Evolutionary conservation across 2,888 invertebrate species (phyloP), one percentile per base, ranked within the genome.

Genomic region (Scotopteryx bipunctaria): DNA sequence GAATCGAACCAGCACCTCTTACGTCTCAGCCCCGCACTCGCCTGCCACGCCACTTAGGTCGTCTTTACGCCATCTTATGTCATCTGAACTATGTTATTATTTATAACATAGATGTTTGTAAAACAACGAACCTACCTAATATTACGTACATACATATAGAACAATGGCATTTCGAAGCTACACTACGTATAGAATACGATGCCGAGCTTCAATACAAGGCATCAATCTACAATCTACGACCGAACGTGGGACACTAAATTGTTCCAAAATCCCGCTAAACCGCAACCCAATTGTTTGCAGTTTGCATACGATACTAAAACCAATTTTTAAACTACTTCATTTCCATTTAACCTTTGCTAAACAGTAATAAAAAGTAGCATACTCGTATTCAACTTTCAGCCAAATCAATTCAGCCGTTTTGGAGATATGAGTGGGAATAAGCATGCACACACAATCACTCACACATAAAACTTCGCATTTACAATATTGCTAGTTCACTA

Each of bases 151-250:
- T 33, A 25, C 11, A 11, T 4, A 11, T 19, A 13, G 21, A 16
- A 37, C 31, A 17, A 48, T 50, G 23, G 41, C 41, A 55, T 51
- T 42, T 53, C 54, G 38, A 37, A 46, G 19, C 41, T 63, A 43
- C 52, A 59, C 57, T 57, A 52, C 60, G 63, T 53, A 55, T 47
- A 54, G 51, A 23, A 42, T 36, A 63, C 64, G 59, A 61, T 55
- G 57, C 61, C 61, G 55, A 55, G 38, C 44, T 29, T 29, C 38
- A 40, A 45, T 51, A 61, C 61, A 57, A 57, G 47, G 57, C 68
- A 70, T 73, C 69, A 67, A 73, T 73, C 68, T 69, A 51, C 63
- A 53, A 61, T 65, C 61, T 63, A 60, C 59, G 49, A 55, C 59
- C 52, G 59, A 66, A 68, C 57, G 61, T 67, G 64, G 63, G 57